Evolutionary conservation across 2,888 invertebrate species (phyloP), one percentile per base, ranked within the genome.

Genomic region (Morpho helenor): DNA sequence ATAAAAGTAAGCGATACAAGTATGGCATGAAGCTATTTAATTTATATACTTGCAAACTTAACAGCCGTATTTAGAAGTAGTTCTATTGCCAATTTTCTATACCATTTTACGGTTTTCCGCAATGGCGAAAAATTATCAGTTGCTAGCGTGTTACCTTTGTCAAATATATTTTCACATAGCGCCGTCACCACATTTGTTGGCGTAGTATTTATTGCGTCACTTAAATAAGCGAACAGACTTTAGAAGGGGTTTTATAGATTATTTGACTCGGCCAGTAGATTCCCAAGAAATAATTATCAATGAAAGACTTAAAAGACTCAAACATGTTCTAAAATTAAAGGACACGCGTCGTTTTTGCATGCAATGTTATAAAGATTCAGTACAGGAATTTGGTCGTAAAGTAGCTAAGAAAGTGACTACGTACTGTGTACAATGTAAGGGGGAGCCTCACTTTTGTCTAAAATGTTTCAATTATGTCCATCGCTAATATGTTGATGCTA

Each of bases 321-420:
- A 68, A 64, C 69, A 69, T 65, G 63, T 57, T 56, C 60, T 69
- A 66, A 64, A 65, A 65, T 59, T 52, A 64, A 69, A 68, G 60
- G 42, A 42, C 1, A 64, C 53, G 16, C 2, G 16, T 16, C 16
- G 16, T 16, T 16, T 16, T 16, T 16, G 16, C 16, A 2, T 16
- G 16, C 62, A 64, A 65, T 72, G 69, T 65, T 72, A 69, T 60
- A 70, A 69, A 68, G 64, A 66, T 62, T 59, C 57, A 59, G 68
- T 67, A 60, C 58, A 68, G 62, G 49, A 65, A 60, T 68, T 67
- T 66, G 68, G 70, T 60, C 65, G 66, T 60, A 68, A 68, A 66
- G 49, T 66, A 59, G 70, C 70, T 60, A 68, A 68, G 65, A 72
- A 69, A 66, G 69, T 72, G 59, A 63, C 59, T 62, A 68, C 67